Conservation (phyloP, 1,140 invertebrate species). For the Phthorimaea operculella region DNA sequence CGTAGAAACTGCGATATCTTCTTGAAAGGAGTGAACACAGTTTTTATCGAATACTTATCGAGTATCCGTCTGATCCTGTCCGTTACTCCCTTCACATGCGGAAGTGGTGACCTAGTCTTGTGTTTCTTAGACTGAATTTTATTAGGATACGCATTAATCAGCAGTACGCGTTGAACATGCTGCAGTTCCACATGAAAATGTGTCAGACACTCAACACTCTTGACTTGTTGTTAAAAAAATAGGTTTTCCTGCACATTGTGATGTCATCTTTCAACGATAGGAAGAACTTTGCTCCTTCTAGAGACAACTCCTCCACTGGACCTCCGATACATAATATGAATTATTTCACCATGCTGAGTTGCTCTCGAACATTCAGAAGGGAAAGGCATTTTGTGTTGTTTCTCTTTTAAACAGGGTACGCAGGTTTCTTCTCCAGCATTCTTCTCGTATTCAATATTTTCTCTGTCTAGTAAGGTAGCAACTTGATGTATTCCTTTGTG, state of each 20-base stretch:
- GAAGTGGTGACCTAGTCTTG: too few relatives aligned
- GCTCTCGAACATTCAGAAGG: background rate
- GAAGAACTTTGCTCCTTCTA: slow-evolving; percentile 40
- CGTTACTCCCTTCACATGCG: too few relatives aligned
- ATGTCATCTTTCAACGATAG: slow-evolving; percentile 48
- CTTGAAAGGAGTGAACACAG: too few relatives aligned
- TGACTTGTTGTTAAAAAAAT: slow-evolving; percentile 42
- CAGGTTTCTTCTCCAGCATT: background rate
- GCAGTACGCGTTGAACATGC: too few relatives aligned
- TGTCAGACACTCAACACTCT: slow-evolving; percentile 26
- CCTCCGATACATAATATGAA: slow-evolving; percentile 40
- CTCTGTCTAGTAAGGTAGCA: background rate
- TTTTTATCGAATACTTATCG: too few relatives aligned
- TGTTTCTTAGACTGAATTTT: too few relatives aligned
- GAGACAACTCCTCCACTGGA: slow-evolving; percentile 38
- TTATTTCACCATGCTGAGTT: background rate
- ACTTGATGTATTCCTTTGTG: background rate
- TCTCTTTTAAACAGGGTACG: background rate
- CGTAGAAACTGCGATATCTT: too few relatives aligned
- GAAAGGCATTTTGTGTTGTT: background rate
- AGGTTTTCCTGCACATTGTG: slow-evolving; percentile 26
- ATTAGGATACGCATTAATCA: too few relatives aligned
- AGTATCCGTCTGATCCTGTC: too few relatives aligned
- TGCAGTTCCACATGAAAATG: too few relatives aligned
- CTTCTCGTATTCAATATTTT: background rate